These are phyloP conservation scores for Oxyruncus cristatus DNA, from an alignment of 2,113 vertebrate genomes.

Conservation along the genomic window DNA sequence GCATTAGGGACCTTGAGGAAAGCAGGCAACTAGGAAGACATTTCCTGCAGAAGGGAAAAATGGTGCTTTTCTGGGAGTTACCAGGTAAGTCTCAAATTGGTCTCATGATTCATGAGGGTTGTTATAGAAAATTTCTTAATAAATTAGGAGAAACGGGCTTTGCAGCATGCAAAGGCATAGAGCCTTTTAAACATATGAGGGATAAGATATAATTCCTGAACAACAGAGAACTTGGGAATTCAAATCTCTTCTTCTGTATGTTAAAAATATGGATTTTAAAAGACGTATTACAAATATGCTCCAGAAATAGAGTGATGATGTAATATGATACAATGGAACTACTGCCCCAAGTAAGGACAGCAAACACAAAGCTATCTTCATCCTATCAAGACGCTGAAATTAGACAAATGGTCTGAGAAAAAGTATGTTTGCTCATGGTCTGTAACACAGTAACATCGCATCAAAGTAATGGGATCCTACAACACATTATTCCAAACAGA, in stretches of 20 bases:
- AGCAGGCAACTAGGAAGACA: not conserved
- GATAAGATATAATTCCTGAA: not conserved
- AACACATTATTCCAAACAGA: not conserved
- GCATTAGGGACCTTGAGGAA: not conserved
- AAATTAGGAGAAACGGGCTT: not conserved
- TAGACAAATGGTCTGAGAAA: not conserved
- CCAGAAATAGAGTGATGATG: not conserved
- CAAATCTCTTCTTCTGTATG: not conserved
- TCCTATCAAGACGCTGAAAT: not conserved
- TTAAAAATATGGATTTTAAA: not conserved
- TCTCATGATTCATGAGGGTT: not conserved
- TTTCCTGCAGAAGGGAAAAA: not conserved
- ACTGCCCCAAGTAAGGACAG: not conserved
- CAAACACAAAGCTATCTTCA: not conserved
- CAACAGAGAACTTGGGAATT: not conserved
- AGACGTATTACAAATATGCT: not conserved
- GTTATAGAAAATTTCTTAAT: not conserved
- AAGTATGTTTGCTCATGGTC: not conserved
- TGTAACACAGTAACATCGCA: not conserved
- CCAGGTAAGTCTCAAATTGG: not conserved
- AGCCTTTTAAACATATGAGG: rapidly evolving
- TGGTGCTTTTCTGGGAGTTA: not conserved
- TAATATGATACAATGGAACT: not conserved
- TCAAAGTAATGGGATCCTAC: not conserved
- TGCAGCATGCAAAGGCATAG: not conserved